Conservation (phyloP, 1,140 invertebrate species). For the Cryptotermes secundus region DNA sequence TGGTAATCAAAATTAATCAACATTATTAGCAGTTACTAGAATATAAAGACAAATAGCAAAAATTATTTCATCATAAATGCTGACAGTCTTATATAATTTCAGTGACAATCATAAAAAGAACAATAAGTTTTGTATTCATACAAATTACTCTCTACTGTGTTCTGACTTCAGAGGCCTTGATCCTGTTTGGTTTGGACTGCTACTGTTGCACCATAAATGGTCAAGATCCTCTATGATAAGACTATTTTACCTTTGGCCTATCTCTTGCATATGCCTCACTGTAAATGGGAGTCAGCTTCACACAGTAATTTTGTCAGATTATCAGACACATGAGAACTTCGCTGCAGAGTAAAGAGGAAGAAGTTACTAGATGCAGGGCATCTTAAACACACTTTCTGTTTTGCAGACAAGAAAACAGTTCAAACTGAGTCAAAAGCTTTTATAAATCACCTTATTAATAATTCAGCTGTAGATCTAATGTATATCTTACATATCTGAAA, state of each 20-base stretch:
- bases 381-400: neutral
- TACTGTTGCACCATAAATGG: neutral
- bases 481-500: no score
- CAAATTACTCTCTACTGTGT: neutral
- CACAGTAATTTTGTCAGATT: neutral
- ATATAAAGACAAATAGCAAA: neutral
- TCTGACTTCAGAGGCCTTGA: neutral
- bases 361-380: neutral
- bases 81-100: neutral
- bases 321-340: neutral
- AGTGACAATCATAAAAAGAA: constrained; percentile 6
- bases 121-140: constrained; percentile 10
- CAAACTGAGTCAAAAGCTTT: neutral
- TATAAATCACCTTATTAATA: no score
- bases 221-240: neutral
- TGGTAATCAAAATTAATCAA: neutral
- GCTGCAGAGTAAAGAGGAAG: neutral
- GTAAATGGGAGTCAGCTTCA: neutral
- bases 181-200: neutral
- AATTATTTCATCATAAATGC: neutral
- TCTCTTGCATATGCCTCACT: neutral
- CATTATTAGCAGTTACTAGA: neutral
- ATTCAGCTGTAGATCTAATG: no score
- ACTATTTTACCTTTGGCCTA: neutral
- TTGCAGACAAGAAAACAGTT: neutral